Base-by-base conservation (phyloP, 2,113 vertebrate genomes). In the Astatotilapia flaviijosephi region DNA sequence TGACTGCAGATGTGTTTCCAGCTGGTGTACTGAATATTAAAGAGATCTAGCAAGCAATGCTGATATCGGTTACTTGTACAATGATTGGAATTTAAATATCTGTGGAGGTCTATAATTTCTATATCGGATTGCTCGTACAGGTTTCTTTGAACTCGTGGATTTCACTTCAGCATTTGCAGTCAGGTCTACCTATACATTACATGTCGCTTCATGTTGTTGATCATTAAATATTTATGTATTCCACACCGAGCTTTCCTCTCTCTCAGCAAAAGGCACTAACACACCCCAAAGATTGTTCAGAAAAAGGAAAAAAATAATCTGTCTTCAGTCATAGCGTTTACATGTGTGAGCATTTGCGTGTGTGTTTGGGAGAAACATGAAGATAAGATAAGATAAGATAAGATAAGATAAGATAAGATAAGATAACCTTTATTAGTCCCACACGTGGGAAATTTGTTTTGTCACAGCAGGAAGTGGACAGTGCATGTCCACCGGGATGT, bases 191-290 rank as follows among this genome's bases (percentile, higher is more conserved):
- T 23, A 10, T 19, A 33, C 7, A 10, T 17, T 21, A 80, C 21
- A 15, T 55, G 23, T 87, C 35, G 6, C 45, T 70, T 55, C 53
- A 80, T 11, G 33, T 23, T 75, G 42, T 77, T 26, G 15, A 77
- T 77, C 15, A 31, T 77, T 77, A 86, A 90, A 84, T 86, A 88
- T 91, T 73, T 83, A 93, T 86, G 75, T 42, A 60, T 84, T 56
- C 60, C 56, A 62, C 80, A 28, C 31, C 3, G 4, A 28, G 58
- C n/a, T 73, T 70, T 81, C 56, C 40, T 83, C 26, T 77, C 35
- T 70, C 17, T 26, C 26, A 37, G 70, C 42, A 75, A 75, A 75
- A 75, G 4, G 42, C 42, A 45, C 68, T 26, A 17, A 47, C 86
- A 79, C 40, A 73, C 49, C 33, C 4, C 19, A 37, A 40, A 53